Conservation (phyloP, 1,140 invertebrate species). For the Condylostylus longicornis region DNA sequence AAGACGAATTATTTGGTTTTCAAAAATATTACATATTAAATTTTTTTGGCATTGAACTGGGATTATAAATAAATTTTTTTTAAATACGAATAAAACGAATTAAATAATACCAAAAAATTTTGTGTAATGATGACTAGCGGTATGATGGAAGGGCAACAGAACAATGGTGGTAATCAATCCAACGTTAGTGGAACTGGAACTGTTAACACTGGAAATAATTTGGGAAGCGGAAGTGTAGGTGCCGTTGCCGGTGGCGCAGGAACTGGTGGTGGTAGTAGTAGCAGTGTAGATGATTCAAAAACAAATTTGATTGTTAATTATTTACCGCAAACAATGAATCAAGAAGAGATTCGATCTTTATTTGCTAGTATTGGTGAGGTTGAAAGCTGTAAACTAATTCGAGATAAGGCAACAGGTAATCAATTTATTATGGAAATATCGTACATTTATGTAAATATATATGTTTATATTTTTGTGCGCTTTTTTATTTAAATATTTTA, state of each 20-base stretch:
- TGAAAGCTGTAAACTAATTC: conserved; percentile 96
- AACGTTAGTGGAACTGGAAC: conserved; percentile 1
- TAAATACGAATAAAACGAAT: too few relatives aligned
- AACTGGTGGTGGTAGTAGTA: conserved; percentile 36
- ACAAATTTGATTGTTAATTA: conserved; percentile 99
- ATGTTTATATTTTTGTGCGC: conserved; percentile 3
- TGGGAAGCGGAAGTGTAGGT: too few relatives aligned
- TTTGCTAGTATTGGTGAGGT: conserved; percentile 98
- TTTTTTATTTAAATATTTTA: conserved; percentile 28
- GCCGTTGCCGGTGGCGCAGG: too few relatives aligned
- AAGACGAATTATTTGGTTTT: too few relatives aligned
- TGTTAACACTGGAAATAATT: too few relatives aligned
- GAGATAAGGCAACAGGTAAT: conserved; percentile 92
- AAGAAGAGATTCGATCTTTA: conserved; percentile 93
- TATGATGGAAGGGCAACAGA: conserved; percentile 6
- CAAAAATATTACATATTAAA: too few relatives aligned
- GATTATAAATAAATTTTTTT: too few relatives aligned
- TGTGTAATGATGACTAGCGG: conserved; percentile 10
- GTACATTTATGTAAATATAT: not conserved
- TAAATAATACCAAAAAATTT: too few relatives aligned
- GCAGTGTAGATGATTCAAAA: conserved; percentile 77
- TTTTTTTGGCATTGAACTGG: too few relatives aligned
- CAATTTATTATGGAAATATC: not conserved
- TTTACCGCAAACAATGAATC: conserved; percentile 97
- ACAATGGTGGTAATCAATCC: too few relatives aligned